phyloP scores from a whole-genome alignment of 2,888 invertebrate species.

The Acanthosoma haemorrhoidale region DNA sequence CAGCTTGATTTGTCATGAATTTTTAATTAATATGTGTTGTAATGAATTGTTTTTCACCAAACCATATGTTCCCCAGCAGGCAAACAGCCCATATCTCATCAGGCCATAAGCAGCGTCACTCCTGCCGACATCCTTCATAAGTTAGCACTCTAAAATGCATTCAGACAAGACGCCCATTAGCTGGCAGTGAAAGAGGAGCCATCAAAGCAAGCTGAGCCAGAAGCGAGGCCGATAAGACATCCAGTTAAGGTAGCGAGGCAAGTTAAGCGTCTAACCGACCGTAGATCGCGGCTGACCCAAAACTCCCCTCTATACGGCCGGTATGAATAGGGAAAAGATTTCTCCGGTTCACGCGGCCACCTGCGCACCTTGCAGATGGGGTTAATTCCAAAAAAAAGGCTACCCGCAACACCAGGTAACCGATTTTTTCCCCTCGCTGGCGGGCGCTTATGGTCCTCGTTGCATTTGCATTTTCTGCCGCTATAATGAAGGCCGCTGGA shows the following conservation, averaged over 20 bases:
- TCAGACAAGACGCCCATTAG: too few relatives aligned
- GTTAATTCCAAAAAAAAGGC: neutral
- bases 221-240: too few relatives aligned
- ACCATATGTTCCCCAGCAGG: too few relatives aligned
- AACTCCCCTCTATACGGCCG: neutral
- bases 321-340: conserved; percentile 3
- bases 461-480: conserved; percentile 4
- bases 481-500: neutral
- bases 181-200: too few relatives aligned
- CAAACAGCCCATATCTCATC: too few relatives aligned
- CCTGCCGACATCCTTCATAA: too few relatives aligned
- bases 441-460: neutral
- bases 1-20: too few relatives aligned
- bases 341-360: neutral
- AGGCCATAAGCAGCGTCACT: too few relatives aligned
- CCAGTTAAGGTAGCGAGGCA: too few relatives aligned
- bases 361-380: conserved; percentile 2
- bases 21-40: too few relatives aligned
- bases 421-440: neutral
- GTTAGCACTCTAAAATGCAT: too few relatives aligned
- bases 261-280: neutral
- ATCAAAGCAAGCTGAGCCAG: neutral
- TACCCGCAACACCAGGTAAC: neutral
- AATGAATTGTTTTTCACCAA: too few relatives aligned
- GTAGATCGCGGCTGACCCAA: neutral